phyloP scores from a whole-genome alignment of 2,113 vertebrate genomes.

The Coregonus clupeaformis region DNA sequence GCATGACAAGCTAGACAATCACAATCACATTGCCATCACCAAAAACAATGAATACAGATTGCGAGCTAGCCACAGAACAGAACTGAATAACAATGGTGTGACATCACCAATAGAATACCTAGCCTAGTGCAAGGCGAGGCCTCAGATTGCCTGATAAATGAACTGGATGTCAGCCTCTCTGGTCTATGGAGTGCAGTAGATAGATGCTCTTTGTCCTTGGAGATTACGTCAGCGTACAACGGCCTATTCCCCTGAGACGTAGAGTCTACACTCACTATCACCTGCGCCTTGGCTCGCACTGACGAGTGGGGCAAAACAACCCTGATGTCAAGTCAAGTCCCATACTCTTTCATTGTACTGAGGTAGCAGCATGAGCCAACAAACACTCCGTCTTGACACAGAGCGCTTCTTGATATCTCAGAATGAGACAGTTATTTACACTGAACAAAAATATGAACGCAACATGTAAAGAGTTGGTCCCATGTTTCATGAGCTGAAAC shows the following conservation, averaged over 20 bases:
- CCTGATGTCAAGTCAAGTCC: neutral
- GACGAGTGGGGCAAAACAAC: neutral
- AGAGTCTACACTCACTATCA: too few relatives aligned
- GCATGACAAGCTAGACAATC: neutral
- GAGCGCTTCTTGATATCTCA: too few relatives aligned
- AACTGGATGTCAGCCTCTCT: neutral
- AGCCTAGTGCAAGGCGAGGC: neutral
- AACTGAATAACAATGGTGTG: neutral
- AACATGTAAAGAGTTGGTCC: too few relatives aligned
- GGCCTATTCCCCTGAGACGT: neutral
- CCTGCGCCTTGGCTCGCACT: neutral
- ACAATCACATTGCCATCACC: neutral
- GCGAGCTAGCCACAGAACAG: neutral
- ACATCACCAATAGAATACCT: neutral
- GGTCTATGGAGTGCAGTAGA: slow-evolving; percentile 14
- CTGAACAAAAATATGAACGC: too few relatives aligned
- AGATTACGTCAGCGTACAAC: slow-evolving; percentile 14
- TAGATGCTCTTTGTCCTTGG: slow-evolving; percentile 10
- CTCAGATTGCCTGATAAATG: neutral
- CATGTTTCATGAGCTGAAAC: too few relatives aligned
- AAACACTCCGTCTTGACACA: too few relatives aligned
- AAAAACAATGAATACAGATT: slow-evolving; percentile 9
- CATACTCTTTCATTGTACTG: neutral
- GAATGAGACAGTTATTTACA: too few relatives aligned
- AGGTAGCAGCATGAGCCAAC: too few relatives aligned